phyloP scores from a whole-genome alignment of 2,888 invertebrate genomes.

The Aricia artaxerxes region DNA sequence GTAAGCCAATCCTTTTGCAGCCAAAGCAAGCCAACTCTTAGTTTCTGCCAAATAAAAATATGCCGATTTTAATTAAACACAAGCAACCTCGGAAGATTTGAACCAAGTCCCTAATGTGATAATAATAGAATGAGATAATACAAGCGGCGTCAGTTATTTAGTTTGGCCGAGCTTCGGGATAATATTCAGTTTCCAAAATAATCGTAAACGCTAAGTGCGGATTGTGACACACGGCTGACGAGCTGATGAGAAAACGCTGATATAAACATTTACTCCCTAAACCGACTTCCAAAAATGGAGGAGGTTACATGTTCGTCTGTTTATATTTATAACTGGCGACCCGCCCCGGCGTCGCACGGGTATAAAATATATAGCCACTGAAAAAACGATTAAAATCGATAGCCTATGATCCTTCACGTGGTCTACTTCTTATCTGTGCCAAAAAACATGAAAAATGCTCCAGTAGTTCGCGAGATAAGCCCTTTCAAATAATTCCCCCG shows the following conservation, averaged over 20 bases:
- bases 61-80: not conserved
- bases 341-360: too few species aligned
- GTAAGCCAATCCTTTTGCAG: too few species aligned
- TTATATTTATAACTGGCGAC: too few species aligned
- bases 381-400: too few species aligned
- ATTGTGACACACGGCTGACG: slow-evolving; percentile 38
- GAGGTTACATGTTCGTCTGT: too few species aligned
- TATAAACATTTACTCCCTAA: not conserved
- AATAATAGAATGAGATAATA: slow-evolving; percentile 11
- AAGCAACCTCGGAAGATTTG: not conserved
- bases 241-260: slow-evolving; percentile 14
- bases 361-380: too few species aligned
- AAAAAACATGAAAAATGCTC: too few species aligned
- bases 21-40: not conserved
- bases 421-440: too few species aligned
- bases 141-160: slow-evolving; percentile 6
- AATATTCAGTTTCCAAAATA: slow-evolving; percentile 45
- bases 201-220: slow-evolving; percentile 43
- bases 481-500: too few species aligned
- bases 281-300: too few species aligned
- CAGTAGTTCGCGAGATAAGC: too few species aligned
- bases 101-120: not conserved
- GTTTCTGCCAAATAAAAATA: not conserved
- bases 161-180: slow-evolving; percentile 35
- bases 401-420: too few species aligned